Evolutionary conservation across 2,113 vertebrate species (phyloP).

Genomic region (Hypanus sabinus): DNA sequence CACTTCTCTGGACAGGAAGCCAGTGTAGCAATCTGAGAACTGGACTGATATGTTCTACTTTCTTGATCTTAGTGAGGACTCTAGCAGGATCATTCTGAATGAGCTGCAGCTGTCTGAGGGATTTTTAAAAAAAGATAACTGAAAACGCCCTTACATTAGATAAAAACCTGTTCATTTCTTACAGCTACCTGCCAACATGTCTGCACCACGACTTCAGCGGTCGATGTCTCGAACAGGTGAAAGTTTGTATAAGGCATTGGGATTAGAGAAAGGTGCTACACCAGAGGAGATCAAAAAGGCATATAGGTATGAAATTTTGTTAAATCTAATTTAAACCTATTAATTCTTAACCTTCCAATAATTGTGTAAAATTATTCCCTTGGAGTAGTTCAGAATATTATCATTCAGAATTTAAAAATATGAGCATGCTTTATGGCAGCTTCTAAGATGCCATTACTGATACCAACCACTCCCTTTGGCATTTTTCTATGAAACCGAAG

Average conservation of each 20-base stretch:
- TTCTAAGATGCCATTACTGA: too few relatives aligned
- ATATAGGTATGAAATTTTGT: conserved; percentile 64
- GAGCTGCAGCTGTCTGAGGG: too few relatives aligned
- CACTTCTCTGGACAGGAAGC: too few relatives aligned
- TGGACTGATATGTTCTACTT: too few relatives aligned
- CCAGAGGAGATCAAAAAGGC: conserved; percentile 81
- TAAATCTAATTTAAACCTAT: background rate
- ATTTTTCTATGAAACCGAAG: too few relatives aligned
- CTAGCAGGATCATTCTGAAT: too few relatives aligned
- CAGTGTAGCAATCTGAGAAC: too few relatives aligned
- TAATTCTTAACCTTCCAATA: background rate
- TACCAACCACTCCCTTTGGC: too few relatives aligned
- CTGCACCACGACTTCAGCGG: conserved; percentile 53
- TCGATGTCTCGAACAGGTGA: conserved; percentile 75
- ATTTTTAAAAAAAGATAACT: too few relatives aligned
- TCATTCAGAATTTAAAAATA: background rate
- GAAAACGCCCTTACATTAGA: too few relatives aligned
- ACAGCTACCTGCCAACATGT: conserved; percentile 7
- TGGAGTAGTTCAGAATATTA: background rate
- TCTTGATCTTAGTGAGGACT: too few relatives aligned
- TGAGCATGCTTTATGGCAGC: background rate
- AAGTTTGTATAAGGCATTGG: conserved; percentile 74
- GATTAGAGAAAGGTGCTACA: conserved; percentile 74
- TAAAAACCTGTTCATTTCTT: background rate
- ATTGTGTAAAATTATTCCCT: background rate